phyloP scores from a whole-genome alignment of 2,888 invertebrate genomes.

The Orthosia gothica region DNA sequence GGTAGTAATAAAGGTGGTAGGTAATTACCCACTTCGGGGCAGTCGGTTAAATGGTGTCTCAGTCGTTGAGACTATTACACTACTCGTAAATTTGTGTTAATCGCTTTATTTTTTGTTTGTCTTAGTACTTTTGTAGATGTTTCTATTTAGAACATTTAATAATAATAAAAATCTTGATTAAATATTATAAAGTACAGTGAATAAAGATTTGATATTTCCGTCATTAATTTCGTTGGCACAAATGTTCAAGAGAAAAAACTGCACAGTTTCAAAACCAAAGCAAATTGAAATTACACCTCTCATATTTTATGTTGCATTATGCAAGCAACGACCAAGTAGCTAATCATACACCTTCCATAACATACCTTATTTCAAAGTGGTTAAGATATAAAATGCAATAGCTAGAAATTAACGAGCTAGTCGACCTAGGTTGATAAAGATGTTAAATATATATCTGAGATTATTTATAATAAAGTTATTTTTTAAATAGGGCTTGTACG shows the following conservation, averaged over 20 bases:
- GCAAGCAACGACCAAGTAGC: neutral
- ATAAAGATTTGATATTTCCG: constrained; percentile 1
- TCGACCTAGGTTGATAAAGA: constrained; percentile 24
- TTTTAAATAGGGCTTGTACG: neutral
- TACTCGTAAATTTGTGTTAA: constrained; percentile 64
- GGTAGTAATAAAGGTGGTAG: constrained; percentile 84
- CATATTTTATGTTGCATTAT: neutral
- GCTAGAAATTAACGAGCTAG: constrained; percentile 11
- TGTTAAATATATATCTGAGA: constrained; percentile 8
- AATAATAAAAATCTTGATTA: neutral
- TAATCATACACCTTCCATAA: neutral
- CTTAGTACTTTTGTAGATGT: constrained; percentile 13
- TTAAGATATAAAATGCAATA: constrained; percentile 3
- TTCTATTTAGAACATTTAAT: neutral
- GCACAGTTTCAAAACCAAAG: constrained; percentile 1
- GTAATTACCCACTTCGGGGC: constrained; percentile 88
- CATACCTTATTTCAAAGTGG: rapidly evolving
- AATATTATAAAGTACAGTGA: neutral
- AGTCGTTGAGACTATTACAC: constrained; percentile 63
- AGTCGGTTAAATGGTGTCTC: constrained; percentile 77
- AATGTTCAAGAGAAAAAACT: neutral
- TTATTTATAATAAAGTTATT: constrained; percentile 21
- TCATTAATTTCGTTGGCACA: neutral
- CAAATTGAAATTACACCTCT: constrained; percentile 13
- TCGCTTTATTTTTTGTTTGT: constrained; percentile 60